Evolutionary conservation across 2,113 vertebrate species (phyloP), one percentile per base, ranked within the genome.

Genomic region (Gavialis gangeticus): DNA sequence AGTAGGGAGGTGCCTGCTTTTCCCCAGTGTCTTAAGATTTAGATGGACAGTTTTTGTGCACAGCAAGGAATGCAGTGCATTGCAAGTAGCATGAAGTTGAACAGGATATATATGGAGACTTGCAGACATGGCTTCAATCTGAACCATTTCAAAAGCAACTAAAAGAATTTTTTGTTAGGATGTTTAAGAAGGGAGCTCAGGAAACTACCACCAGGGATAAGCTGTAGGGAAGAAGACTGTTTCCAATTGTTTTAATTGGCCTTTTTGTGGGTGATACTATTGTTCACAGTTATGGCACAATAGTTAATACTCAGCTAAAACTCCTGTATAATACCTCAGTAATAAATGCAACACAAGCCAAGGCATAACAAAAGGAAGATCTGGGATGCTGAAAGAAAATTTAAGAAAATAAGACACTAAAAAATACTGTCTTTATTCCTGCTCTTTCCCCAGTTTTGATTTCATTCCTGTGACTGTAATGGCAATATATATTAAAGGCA

Each of bases 91-190:
- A 86, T 25, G 24, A 55, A 82, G 27, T 71, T 27, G 21, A 81
- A 92, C 89, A 56, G 46, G 22, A 77, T 88, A 56, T n/a, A 21
- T 85, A 85, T 19, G 28, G 79, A 87, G 76, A 89, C 76, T 27
- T 75, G 62, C 19, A 88, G 5, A 66, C 55, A 30, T 73, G 79
- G 46, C 28, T 91, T 25, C 82, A 79, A 77, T 2, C 3, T 69
- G 27, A 84, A 27, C 71, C 24, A 24, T 54, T 73, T 78, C 89
- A 25, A 92, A 88, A 62, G 62, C 56, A 11, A 77, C 18, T 34
- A 88, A 88, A 96, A 64, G 1, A 79, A 81, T 24, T 92, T 96
- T 93, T 30, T 78, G 58, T 69, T 81, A 85, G 16, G 10, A 57
- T 88, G 62, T 62, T 34, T 19, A 10, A 88, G n/a, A 87, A 84